These are phyloP conservation scores for Cydia pomonella DNA, from an alignment of 1,140 invertebrate species.

Conservation along the genomic window DNA sequence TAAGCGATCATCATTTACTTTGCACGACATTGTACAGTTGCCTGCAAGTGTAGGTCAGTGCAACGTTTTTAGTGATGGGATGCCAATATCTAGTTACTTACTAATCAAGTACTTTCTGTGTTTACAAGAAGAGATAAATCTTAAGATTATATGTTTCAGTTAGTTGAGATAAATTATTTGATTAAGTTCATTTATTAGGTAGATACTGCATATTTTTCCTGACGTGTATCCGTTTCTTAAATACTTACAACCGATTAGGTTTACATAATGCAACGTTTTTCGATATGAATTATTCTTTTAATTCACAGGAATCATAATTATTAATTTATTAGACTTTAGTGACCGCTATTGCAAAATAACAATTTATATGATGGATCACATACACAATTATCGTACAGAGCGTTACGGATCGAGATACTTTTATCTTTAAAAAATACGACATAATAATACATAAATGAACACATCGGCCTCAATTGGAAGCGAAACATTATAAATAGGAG, in stretches of 20 bases:
- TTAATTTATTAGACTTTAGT: not conserved
- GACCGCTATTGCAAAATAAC: not conserved
- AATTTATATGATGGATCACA: not conserved
- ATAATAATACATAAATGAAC: conserved; percentile 32
- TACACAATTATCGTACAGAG: not conserved
- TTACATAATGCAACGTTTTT: too few relatives aligned
- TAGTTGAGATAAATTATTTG: not conserved
- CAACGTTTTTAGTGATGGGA: too few relatives aligned
- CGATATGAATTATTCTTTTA: not conserved
- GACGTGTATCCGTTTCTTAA: too few relatives aligned
- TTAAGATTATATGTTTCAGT: not conserved
- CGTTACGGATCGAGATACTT: not conserved
- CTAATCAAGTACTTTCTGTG: not conserved
- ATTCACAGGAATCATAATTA: not conserved
- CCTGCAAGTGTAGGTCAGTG: not conserved
- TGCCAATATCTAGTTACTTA: not conserved
- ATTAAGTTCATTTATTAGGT: not conserved
- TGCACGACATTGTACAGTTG: conserved; percentile 20
- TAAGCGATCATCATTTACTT: conserved; percentile 28
- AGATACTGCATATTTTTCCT: too few relatives aligned
- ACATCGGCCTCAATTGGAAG: conserved; percentile 36
- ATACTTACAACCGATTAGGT: too few relatives aligned
- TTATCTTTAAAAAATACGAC: conserved; percentile 20
- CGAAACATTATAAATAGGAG: conserved; percentile 41
- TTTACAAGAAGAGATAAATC: not conserved